Evolutionary conservation across 2,888 invertebrate species (phyloP).

Genomic region (Crematogaster levior): DNA sequence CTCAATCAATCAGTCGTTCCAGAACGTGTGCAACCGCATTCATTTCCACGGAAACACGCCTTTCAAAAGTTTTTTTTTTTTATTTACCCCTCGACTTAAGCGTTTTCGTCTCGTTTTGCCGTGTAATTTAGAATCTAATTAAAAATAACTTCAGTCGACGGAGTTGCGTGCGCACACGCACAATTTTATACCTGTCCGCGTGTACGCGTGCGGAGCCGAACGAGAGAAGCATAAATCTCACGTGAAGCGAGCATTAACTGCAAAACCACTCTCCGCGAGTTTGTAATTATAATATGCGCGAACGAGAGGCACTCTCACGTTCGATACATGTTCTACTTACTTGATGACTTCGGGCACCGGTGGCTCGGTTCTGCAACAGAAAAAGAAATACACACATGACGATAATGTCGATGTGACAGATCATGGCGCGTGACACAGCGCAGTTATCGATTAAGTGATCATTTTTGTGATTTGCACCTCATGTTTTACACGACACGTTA

Average conservation of each 20-base stretch:
- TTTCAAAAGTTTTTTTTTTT: conserved; percentile 44
- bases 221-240: conserved; percentile 58
- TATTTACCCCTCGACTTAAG: conserved; percentile 35
- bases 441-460: conserved; percentile 18
- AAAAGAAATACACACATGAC: conserved; percentile 44
- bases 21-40: conserved; percentile 20
- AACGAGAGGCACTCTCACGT: conserved; percentile 37
- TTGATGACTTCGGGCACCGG: conserved; percentile 64
- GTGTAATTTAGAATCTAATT: conserved; percentile 64
- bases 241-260: conserved; percentile 58
- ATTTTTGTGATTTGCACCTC: not conserved
- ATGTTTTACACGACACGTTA: not conserved
- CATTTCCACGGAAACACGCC: conserved; percentile 37
- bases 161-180: not conserved
- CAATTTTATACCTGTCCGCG: conserved; percentile 28
- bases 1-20: conserved; percentile 54
- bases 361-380: conserved; percentile 65
- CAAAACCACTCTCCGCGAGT: conserved; percentile 48
- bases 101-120: conserved; percentile 48
- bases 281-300: conserved; percentile 58
- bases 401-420: conserved; percentile 18
- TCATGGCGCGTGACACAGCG: no score
- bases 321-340: conserved; percentile 61
- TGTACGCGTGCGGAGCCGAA: conserved; percentile 33
- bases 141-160: conserved; percentile 45